Percentiles rank a stretch among this genome's conserved stretches.
These are phyloP conservation scores for Timandra comae DNA, from an alignment of 2,888 invertebrate species.

Conservation along the genomic window DNA sequence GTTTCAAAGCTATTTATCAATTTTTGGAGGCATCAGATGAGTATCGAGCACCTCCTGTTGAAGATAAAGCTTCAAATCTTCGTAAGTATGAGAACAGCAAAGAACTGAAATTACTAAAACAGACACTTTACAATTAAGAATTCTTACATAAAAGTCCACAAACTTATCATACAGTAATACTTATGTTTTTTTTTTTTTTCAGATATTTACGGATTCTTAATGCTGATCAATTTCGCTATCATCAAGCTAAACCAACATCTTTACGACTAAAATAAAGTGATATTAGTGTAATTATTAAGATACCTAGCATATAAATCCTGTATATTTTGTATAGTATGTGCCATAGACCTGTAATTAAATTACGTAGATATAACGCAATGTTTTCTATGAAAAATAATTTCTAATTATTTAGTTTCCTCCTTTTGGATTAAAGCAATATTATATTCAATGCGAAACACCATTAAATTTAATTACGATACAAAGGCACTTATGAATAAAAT, in stretches of 20 bases:
- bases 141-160: no score
- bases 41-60: conserved; percentile 60
- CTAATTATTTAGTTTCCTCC: conserved; percentile 47
- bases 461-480: conserved; percentile 53
- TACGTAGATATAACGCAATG: conserved; percentile 62
- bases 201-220: conserved; percentile 47
- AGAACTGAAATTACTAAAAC: no score
- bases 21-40: conserved; percentile 85
- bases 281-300: conserved; percentile 61
- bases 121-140: no score
- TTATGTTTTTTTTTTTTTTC: conserved; percentile 25
- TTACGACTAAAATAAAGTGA: conserved; percentile 73
- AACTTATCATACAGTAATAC: neutral
- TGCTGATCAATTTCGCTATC: conserved; percentile 45
- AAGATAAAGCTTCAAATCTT: conserved; percentile 52
- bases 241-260: conserved; percentile 52
- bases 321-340: conserved; percentile 76
- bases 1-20: conserved; percentile 94
- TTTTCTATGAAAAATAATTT: conserved; percentile 59
- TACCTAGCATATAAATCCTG: conserved; percentile 61
- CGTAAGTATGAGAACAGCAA: no score
- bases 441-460: conserved; percentile 48
- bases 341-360: conserved; percentile 70
- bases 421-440: conserved; percentile 58
- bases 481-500: conserved; percentile 61